Percentiles rank a stretch among this genome's conserved stretches.
Conservation (phyloP, 2,113 vertebrate genomes). For the Uropsilus gracilis region DNA sequence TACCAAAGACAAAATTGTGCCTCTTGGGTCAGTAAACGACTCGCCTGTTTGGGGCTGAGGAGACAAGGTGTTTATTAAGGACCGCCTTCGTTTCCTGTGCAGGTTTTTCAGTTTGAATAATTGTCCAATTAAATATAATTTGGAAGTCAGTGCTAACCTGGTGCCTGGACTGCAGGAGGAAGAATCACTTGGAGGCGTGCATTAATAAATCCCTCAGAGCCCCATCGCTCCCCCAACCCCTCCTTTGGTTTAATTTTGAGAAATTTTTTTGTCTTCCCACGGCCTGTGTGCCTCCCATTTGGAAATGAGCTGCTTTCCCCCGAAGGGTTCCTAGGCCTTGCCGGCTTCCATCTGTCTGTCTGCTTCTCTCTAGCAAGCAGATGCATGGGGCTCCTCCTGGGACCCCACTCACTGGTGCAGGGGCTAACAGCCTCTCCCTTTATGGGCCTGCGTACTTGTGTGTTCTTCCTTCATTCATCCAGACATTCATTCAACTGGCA, state of each 20-base stretch:
- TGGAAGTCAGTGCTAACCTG: constrained; percentile 95
- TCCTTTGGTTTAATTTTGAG: constrained; percentile 94
- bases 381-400: not conserved
- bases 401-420: not conserved
- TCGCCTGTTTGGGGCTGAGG: constrained; percentile 97
- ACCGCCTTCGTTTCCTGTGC: constrained; percentile 96
- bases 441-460: not conserved
- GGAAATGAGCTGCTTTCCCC: constrained; percentile 88
- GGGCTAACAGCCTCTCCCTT: not conserved
- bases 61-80: constrained; percentile 99
- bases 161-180: constrained; percentile 92
- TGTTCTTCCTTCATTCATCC: not conserved
- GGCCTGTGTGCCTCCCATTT: constrained; percentile 90
- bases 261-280: constrained; percentile 89
- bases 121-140: constrained; percentile 99
- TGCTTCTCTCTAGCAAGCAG: constrained; percentile 49
- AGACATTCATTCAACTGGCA: not conserved
- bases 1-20: constrained; percentile 95
- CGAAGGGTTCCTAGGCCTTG: constrained; percentile 91
- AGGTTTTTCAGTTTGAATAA: constrained; percentile 99
- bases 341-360: constrained; percentile 78
- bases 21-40: constrained; percentile 99
- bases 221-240: constrained; percentile 92
- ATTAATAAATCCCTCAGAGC: constrained; percentile 99
- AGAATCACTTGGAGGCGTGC: constrained; percentile 93